Evolutionary conservation across 2,797 vertebrate species (phyloP), one percentile per base, ranked within the genome.

Genomic region (Betta splendens): DNA sequence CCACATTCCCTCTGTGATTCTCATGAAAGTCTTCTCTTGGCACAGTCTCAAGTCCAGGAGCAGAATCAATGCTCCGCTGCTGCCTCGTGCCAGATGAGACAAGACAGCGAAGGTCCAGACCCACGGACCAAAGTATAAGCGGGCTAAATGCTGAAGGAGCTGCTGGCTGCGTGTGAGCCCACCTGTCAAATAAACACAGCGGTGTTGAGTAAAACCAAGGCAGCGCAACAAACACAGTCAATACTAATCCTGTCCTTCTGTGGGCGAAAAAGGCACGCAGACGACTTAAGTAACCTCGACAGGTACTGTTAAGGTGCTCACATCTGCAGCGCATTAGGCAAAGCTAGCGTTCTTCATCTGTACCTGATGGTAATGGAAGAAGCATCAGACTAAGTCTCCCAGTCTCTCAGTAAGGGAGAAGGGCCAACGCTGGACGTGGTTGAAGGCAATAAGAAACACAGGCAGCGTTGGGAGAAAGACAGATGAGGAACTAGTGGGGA

Each of bases 151-250:
- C 43, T 32, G 6, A 18, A n/a, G n/a, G 22, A 12, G 32, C 31
- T 22, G 9, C n/a, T 44, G 8, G 15, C 20, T 33, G 15, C 51
- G 22, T 37, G 45, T 10, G 8, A 21, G 21, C 45, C 42, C 48
- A 54, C 28, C 13, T 52, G 59, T 64, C 62, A 55, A 65, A 73
- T 72, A 65, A 75, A 71, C 35, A 48, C 47, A 35, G 31, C 5
- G 17, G 28, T 20, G 21, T 69, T 54, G 11, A 4, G 5, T 13
- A 23, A 18, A 20, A 18, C 20, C 52, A 40, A 5, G 22, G 13
- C 4, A 72, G 21, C 25, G 33, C 5, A 47, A 26, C 26, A 7
- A 23, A 40, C 35, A 55, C 17, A 4, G 42, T 17, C 46, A 44
- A 54, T 52, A 77, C 57, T 0, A 25, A 62, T 63, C 8, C 26